phyloP scores from a whole-genome alignment of 2,113 vertebrate species.

The Capreolus pygargus region DNA sequence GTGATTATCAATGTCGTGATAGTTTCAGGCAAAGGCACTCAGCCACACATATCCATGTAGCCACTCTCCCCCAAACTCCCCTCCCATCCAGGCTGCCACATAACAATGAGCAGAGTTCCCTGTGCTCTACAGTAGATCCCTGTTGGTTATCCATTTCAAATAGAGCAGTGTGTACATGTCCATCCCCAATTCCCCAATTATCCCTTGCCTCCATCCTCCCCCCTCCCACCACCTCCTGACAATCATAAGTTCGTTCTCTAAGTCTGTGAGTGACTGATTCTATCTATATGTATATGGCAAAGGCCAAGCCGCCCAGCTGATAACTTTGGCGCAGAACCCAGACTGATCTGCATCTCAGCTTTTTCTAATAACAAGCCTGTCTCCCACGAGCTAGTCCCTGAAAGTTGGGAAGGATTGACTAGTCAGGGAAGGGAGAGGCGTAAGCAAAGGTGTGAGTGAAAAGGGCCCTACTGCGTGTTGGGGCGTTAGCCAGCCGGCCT shows the following conservation, averaged over 20 bases:
- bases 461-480: not conserved
- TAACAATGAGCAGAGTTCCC: not conserved
- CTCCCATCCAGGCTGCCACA: not conserved
- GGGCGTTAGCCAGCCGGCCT: not conserved
- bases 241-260: not conserved
- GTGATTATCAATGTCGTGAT: not conserved
- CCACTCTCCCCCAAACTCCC: not conserved
- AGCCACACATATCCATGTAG: not conserved
- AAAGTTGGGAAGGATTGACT: not conserved
- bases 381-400: not conserved
- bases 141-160: not conserved
- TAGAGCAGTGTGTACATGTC: not conserved
- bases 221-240: accelerated
- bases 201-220: not conserved
- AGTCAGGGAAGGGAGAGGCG: not conserved
- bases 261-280: not conserved
- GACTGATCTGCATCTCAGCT: not conserved
- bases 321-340: not conserved
- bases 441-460: not conserved
- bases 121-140: not conserved
- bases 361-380: not conserved
- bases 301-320: not conserved
- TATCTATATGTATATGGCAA: not conserved
- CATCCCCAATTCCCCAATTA: not conserved
- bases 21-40: not conserved